These are phyloP conservation scores for Capitella teleta DNA, from an alignment of 1,140 invertebrate species.

Conservation along the genomic window DNA sequence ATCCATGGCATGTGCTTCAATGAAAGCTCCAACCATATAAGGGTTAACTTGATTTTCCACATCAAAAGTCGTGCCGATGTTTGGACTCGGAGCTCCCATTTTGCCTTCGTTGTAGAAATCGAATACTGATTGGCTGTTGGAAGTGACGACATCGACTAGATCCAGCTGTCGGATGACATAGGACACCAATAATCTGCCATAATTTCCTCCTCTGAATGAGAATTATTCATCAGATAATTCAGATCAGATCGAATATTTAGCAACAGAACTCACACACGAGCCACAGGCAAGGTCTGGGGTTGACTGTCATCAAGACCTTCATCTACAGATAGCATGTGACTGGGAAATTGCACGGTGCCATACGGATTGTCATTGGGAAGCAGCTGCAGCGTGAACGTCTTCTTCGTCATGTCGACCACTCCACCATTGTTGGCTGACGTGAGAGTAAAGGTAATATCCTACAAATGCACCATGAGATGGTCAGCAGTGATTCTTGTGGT, in stretches of 20 bases:
- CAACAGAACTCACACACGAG: not conserved
- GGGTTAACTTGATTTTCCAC: conserved; percentile 1
- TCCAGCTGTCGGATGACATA: not conserved
- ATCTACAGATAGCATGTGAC: no score
- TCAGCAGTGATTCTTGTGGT: not conserved
- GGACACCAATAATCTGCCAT: not conserved
- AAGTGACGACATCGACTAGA: not conserved
- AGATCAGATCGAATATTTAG: not conserved
- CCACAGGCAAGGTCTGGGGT: not conserved
- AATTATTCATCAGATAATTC: no score
- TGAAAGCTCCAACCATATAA: not conserved
- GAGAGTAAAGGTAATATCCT: conserved; percentile 27
- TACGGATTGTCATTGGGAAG: conserved; percentile 35
- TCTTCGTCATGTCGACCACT: conserved; percentile 17
- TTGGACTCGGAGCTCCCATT: not conserved
- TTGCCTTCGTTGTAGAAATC: not conserved
- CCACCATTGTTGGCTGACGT: conserved; percentile 19
- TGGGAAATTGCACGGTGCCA: conserved; percentile 25
- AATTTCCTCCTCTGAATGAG: not conserved
- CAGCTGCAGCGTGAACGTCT: conserved; percentile 24
- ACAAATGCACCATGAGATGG: not conserved
- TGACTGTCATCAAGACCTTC: no score
- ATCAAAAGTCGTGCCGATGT: not conserved
- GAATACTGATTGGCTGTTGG: not conserved
- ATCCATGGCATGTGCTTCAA: no score